Conservation (phyloP, 2,113 vertebrate genomes). For the Ceyx margarethae region DNA sequence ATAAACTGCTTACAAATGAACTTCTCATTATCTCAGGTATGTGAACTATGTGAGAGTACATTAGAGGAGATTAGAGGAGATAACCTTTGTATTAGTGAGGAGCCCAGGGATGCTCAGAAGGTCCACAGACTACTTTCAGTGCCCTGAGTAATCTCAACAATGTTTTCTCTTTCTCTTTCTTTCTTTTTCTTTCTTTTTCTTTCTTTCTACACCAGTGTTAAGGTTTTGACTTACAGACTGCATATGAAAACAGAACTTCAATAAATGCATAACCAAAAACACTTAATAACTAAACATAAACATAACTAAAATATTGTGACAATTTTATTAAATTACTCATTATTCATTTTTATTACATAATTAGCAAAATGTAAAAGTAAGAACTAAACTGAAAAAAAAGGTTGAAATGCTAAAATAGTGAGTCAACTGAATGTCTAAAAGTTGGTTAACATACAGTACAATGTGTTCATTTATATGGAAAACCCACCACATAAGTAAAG, state of each 20-base stretch:
- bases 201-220: not conserved
- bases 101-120: not conserved
- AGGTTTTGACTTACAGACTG: not conserved
- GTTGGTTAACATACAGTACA: not conserved
- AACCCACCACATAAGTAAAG: not conserved
- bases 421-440: not conserved
- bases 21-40: constrained; percentile 55
- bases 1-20: not conserved
- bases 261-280: not conserved
- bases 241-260: not conserved
- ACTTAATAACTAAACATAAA: not conserved
- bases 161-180: not conserved
- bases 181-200: too few relatives aligned
- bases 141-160: not conserved
- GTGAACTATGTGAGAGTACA: constrained; percentile 34
- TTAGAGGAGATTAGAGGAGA: constrained; percentile 23
- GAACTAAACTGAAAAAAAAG: not conserved
- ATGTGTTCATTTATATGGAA: not conserved
- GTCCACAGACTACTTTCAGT: not conserved
- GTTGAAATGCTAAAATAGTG: not conserved
- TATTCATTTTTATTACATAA: not conserved
- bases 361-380: not conserved
- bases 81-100: constrained; percentile 34
- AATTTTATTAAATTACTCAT: not conserved
- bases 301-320: not conserved